These are phyloP conservation scores for Macrotus californicus DNA, from an alignment of 2,113 vertebrate genomes.

Conservation along the genomic window DNA sequence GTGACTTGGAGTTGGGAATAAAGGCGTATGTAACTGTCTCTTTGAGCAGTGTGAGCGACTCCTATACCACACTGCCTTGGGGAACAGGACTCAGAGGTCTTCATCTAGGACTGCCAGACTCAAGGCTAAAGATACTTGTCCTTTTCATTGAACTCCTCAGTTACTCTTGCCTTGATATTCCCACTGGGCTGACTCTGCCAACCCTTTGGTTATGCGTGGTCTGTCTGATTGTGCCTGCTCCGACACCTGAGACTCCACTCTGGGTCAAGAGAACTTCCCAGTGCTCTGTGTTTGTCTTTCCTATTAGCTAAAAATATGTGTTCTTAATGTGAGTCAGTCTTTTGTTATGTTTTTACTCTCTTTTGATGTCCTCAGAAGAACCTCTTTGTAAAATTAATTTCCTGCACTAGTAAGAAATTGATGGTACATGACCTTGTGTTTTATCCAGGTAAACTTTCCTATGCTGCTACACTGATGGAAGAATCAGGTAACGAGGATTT, in stretches of 20 bases:
- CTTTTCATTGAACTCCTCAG: neutral
- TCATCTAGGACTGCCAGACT: neutral
- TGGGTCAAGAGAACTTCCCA: neutral
- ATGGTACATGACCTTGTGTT: neutral
- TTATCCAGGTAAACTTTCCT: slow-evolving; percentile 3
- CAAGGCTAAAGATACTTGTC: neutral
- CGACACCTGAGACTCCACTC: neutral
- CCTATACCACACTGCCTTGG: neutral
- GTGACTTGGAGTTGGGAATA: neutral
- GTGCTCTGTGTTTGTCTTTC: neutral
- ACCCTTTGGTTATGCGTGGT: neutral
- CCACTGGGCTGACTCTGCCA: neutral
- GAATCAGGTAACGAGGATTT: neutral
- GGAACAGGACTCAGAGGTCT: neutral
- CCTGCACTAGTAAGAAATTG: neutral
- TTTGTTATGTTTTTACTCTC: neutral
- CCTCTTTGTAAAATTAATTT: slow-evolving; percentile 18
- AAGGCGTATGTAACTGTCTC: neutral
- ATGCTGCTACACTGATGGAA: neutral
- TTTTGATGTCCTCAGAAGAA: neutral
- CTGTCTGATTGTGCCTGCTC: neutral
- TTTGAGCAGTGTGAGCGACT: neutral
- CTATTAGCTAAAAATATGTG: neutral
- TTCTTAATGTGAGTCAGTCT: neutral
- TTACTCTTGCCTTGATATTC: neutral